phyloP scores from a whole-genome alignment of 2,113 vertebrate species.

The Chlorocebus sabaeus region DNA sequence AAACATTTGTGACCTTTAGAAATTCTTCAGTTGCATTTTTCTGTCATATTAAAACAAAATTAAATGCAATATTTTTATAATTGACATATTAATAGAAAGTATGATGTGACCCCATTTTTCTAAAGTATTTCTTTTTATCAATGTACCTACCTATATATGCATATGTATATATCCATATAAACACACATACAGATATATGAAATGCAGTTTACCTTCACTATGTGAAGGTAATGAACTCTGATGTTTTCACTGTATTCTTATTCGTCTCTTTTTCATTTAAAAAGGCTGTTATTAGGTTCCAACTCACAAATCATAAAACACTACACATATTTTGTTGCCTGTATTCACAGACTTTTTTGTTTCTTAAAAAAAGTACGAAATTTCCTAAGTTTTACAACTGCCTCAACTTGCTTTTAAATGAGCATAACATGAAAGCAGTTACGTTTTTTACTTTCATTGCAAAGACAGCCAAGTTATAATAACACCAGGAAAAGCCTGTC shows the following conservation, averaged over 20 bases:
- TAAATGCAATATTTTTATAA: background rate
- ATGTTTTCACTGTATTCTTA: background rate
- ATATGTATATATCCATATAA: background rate
- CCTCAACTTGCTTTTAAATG: background rate
- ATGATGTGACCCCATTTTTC: background rate
- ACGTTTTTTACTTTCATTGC: background rate
- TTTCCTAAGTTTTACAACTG: background rate
- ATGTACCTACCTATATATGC: background rate
- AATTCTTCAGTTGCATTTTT: background rate
- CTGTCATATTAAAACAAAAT: background rate
- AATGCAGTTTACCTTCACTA: background rate
- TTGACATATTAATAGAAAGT: background rate
- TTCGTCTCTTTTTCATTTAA: background rate
- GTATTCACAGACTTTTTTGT: background rate
- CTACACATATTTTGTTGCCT: background rate
- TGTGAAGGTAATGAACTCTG: background rate
- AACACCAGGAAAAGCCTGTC: background rate
- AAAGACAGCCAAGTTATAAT: background rate
- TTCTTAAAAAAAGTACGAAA: background rate
- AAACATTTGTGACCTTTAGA: background rate
- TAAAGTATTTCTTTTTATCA: background rate
- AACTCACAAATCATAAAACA: background rate
- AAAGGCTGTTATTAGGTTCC: background rate
- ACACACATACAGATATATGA: background rate
- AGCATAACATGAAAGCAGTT: background rate